Evolutionary conservation across 1,140 invertebrate species (phyloP).

Genomic region (Eumeta japonica): DNA sequence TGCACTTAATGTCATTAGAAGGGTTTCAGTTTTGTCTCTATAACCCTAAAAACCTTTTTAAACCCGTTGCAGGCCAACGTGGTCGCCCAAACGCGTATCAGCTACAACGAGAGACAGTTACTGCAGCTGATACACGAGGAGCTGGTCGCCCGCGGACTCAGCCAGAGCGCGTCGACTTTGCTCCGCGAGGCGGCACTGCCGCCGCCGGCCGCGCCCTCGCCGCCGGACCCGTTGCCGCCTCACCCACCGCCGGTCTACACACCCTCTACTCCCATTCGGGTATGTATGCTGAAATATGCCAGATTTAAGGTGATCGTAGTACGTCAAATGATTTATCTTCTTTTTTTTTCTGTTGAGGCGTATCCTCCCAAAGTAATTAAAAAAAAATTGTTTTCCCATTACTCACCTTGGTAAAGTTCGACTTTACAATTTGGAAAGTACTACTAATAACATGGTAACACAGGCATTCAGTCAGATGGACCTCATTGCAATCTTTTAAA

Average conservation of each 20-base stretch:
- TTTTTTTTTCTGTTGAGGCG: background rate
- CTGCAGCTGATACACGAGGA: slow-evolving; percentile 91
- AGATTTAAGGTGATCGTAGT: background rate
- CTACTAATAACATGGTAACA: too few species aligned
- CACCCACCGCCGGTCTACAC: too few species aligned
- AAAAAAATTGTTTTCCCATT: too few species aligned
- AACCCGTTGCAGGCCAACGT: slow-evolving; percentile 93
- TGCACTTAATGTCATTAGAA: too few species aligned
- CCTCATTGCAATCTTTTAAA: too few species aligned
- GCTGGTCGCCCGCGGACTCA: slow-evolving; percentile 73
- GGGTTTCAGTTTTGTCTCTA: too few species aligned
- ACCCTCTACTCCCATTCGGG: slow-evolving; percentile 57
- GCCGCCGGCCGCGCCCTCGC: slow-evolving; percentile 41
- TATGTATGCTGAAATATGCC: slow-evolving; percentile 11
- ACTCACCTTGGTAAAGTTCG: too few species aligned
- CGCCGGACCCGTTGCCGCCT: slow-evolving; percentile 49
- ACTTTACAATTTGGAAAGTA: too few species aligned
- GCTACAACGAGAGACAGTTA: slow-evolving; percentile 90
- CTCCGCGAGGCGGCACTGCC: slow-evolving; percentile 75
- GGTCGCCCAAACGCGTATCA: slow-evolving; percentile 92
- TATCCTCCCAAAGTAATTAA: background rate
- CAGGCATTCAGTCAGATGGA: too few species aligned
- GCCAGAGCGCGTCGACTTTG: slow-evolving; percentile 69
- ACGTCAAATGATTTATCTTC: background rate
- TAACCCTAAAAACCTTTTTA: too few species aligned